phyloP scores from a whole-genome alignment of 1,140 invertebrate genomes.

The Diorhabda sublineata region DNA sequence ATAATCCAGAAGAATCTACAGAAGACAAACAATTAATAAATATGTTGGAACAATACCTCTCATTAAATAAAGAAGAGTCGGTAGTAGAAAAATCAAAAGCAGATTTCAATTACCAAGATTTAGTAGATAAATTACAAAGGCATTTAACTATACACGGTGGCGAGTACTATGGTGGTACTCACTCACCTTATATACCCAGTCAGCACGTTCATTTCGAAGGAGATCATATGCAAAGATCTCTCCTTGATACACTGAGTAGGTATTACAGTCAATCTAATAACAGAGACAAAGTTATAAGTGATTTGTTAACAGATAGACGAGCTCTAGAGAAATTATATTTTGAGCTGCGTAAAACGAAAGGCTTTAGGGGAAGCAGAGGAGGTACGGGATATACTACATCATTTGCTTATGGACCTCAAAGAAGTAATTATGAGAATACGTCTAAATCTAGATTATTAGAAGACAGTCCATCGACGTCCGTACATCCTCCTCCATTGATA shows the following conservation, averaged over 20 bases:
- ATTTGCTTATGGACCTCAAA: conserved; percentile 16
- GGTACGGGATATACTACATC: conserved; percentile 32
- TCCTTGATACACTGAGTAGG: conserved; percentile 61
- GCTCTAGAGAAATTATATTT: conserved; percentile 68
- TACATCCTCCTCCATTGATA: conserved; percentile 59
- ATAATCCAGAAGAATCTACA: conserved; percentile 47
- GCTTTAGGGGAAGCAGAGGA: conserved; percentile 55
- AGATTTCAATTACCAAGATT: conserved; percentile 58
- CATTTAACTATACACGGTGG: conserved; percentile 51
- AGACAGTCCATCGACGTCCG: conserved; percentile 23
- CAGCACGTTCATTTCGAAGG: conserved; percentile 46
- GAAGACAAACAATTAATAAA: conserved; percentile 57
- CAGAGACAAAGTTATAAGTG: conserved; percentile 63
- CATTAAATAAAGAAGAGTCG: conserved; percentile 24
- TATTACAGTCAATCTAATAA: conserved; percentile 63
- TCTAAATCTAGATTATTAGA: conserved; percentile 41
- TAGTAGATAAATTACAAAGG: conserved; percentile 61
- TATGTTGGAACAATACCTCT: conserved; percentile 65
- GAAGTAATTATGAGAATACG: conserved; percentile 24
- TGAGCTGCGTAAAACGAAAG: conserved; percentile 64
- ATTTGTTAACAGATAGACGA: conserved; percentile 66
- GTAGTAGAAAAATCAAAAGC: conserved; percentile 49
- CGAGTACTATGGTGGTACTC: conserved; percentile 36
- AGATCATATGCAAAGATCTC: conserved; percentile 58
- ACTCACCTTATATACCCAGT: conserved; percentile 28